Evolutionary conservation across 2,113 vertebrate species (phyloP).

Genomic region (Ictalurus furcatus): DNA sequence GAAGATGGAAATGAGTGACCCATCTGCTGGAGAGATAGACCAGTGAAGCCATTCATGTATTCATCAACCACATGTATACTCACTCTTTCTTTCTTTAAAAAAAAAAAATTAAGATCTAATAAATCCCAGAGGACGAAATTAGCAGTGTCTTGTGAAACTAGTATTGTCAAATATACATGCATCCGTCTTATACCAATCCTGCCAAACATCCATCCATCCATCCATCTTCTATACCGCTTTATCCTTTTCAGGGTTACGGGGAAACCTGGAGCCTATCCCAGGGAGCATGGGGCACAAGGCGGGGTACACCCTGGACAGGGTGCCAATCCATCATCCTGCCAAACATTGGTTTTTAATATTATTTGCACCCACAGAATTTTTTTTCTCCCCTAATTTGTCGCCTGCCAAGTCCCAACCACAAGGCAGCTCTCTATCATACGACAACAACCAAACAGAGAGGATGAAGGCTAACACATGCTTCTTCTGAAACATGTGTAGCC

Average conservation of each 20-base stretch:
- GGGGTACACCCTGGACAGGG: too few relatives aligned
- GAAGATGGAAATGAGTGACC: slow-evolving; percentile 29
- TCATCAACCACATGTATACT: not conserved
- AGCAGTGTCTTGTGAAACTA: not conserved
- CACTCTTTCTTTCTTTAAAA: not conserved
- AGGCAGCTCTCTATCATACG: not conserved
- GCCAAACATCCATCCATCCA: not conserved
- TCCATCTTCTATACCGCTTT: too few relatives aligned
- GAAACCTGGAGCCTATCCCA: too few relatives aligned
- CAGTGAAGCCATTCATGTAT: not conserved
- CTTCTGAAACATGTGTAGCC: not conserved
- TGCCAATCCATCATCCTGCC: not conserved
- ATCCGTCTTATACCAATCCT: not conserved
- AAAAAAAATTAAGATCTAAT: not conserved
- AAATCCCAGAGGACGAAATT: not conserved
- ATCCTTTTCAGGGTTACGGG: too few relatives aligned
- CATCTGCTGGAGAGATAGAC: slow-evolving; percentile 42
- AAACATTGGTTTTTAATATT: not conserved
- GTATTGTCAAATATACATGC: not conserved
- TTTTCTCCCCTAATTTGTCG: not conserved
- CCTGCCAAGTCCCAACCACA: not conserved
- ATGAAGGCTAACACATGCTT: not conserved
- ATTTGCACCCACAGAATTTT: not conserved
- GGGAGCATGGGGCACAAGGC: too few relatives aligned
- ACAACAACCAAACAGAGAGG: not conserved